Percentiles rank a stretch among this genome's conserved stretches.
Conservation (phyloP, 2,113 vertebrate genomes). For the Tympanuchus pallidicinctus region DNA sequence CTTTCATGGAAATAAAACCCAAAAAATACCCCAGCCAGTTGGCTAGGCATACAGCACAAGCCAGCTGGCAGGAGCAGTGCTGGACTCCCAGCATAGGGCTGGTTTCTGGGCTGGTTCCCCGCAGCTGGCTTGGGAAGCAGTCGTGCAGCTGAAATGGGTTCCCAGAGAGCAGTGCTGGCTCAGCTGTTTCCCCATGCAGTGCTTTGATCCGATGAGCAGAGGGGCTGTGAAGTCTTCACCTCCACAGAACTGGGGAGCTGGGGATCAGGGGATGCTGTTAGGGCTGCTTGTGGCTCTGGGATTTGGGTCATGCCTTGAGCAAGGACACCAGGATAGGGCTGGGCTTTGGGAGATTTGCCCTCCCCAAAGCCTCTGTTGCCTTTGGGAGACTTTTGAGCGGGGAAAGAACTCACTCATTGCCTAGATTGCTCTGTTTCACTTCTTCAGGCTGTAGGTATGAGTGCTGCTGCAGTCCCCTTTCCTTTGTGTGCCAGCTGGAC, state of each 20-base stretch:
- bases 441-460: accelerated
- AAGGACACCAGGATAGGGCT: not conserved
- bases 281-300: too few species aligned
- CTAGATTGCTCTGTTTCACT: not conserved
- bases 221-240: not conserved
- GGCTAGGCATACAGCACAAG: accelerated
- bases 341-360: not conserved
- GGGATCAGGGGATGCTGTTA: too few species aligned
- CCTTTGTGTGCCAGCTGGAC: not conserved
- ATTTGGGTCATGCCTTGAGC: not conserved
- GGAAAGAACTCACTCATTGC: not conserved
- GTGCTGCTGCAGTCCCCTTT: not conserved
- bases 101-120: too few species aligned
- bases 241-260: not conserved
- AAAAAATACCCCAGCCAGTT: accelerated
- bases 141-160: not conserved
- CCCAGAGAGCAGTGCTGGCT: not conserved
- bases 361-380: not conserved
- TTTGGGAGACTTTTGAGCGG: not conserved
- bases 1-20: not conserved
- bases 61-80: not conserved
- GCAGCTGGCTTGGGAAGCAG: not conserved
- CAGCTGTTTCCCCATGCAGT: not conserved
- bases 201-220: not conserved
- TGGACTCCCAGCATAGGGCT: not conserved